These are phyloP conservation scores for Alviniconcha strummeri DNA, from an alignment of 2,888 invertebrate genomes.

Conservation along the genomic window DNA sequence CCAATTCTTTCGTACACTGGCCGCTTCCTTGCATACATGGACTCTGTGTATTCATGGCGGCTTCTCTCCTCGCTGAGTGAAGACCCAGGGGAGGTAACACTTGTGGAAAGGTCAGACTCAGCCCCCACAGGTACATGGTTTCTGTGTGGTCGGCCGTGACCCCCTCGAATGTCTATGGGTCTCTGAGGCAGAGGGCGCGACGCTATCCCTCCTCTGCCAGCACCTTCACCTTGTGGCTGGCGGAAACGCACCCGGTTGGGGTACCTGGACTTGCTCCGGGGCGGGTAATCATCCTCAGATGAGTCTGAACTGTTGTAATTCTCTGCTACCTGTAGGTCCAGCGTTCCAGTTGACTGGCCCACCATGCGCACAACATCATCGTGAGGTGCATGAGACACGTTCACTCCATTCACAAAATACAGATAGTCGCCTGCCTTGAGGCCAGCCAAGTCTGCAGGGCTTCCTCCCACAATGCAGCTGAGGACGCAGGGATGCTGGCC, in stretches of 20 bases:
- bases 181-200: slow-evolving; percentile 36
- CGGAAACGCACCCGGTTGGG: slow-evolving; percentile 65
- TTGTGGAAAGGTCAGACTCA: slow-evolving; percentile 42
- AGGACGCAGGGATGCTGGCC: slow-evolving; percentile 97
- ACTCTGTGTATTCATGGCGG: slow-evolving; percentile 10
- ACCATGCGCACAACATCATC: slow-evolving; percentile 94
- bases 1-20: slow-evolving; percentile 23
- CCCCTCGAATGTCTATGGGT: slow-evolving; percentile 33
- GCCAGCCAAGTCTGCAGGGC: slow-evolving; percentile 93
- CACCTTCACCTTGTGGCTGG: slow-evolving; percentile 29
- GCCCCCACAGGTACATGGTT: slow-evolving; percentile 24
- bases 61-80: slow-evolving; percentile 27
- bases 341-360: slow-evolving; percentile 85
- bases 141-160: slow-evolving; percentile 2
- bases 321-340: slow-evolving; percentile 67
- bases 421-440: slow-evolving; percentile 93
- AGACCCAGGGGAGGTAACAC: slow-evolving; percentile 35
- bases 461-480: slow-evolving; percentile 91
- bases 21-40: neutral
- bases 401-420: slow-evolving; percentile 90
- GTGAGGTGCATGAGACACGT: slow-evolving; percentile 93
- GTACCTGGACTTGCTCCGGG: slow-evolving; percentile 70
- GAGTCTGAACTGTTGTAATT: slow-evolving; percentile 87
- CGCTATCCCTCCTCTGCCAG: slow-evolving; percentile 20
- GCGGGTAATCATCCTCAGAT: slow-evolving; percentile 81